Evolutionary conservation across 2,888 invertebrate species (phyloP).

Genomic region (Cosmopolites sordidus): DNA sequence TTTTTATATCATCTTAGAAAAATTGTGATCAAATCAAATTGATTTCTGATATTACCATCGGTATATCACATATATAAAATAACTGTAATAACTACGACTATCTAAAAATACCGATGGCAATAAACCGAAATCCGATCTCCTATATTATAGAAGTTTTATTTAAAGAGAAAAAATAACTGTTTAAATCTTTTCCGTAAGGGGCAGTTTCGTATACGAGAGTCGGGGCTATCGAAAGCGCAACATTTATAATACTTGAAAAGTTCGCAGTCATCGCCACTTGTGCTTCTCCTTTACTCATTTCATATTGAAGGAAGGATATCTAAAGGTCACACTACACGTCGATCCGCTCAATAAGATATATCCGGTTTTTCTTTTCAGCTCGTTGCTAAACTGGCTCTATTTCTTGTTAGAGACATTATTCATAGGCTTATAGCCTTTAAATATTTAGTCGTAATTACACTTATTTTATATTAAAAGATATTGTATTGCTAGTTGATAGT

Average conservation of each 20-base stretch:
- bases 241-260: slow-evolving; percentile 25
- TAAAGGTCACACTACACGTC: slow-evolving; percentile 9
- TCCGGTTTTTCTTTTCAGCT: too few species aligned
- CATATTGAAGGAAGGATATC: slow-evolving; percentile 8
- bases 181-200: slow-evolving; percentile 15
- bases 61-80: too few species aligned
- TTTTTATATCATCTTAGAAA: too few species aligned
- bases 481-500: too few species aligned
- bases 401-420: too few species aligned
- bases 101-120: slow-evolving; percentile 6
- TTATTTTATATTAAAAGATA: too few species aligned
- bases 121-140: slow-evolving; percentile 6
- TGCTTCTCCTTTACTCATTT: slow-evolving; percentile 17
- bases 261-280: slow-evolving; percentile 26
- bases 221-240: slow-evolving; percentile 13
- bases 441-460: too few species aligned
- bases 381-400: too few species aligned
- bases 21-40: too few species aligned
- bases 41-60: too few species aligned
- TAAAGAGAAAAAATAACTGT: slow-evolving; percentile 12
- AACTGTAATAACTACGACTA: slow-evolving; percentile 1
- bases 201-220: slow-evolving; percentile 1
- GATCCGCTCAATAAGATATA: too few species aligned
- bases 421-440: too few species aligned
- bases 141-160: slow-evolving; percentile 13